phyloP scores from a whole-genome alignment of 1,140 invertebrate species.

The Drosophila kohkoa region DNA sequence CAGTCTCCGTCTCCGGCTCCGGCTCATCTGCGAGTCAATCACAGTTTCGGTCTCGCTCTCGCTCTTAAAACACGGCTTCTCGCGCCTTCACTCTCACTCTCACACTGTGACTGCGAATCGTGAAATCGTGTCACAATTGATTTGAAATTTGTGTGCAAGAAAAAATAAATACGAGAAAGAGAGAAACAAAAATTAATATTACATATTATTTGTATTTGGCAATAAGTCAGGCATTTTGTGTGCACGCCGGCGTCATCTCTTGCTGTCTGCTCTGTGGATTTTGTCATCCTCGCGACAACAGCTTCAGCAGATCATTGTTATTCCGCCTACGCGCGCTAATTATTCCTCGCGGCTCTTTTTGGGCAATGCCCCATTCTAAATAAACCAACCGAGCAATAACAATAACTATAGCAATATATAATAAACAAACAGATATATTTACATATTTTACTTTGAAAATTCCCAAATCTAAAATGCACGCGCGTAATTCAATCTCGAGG shows the following conservation, averaged over 20 bases:
- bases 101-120: constrained; percentile 48
- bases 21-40: background rate
- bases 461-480: constrained; percentile 60
- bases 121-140: constrained; percentile 81
- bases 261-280: constrained; percentile 27
- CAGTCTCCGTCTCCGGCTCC: constrained; percentile 13
- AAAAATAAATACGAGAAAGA: constrained; percentile 55
- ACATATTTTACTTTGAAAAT: constrained; percentile 12
- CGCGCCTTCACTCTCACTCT: constrained; percentile 8
- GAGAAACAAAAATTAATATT: constrained; percentile 62
- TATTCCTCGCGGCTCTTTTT: constrained; percentile 60
- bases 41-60: background rate
- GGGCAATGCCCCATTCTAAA: constrained; percentile 79
- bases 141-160: constrained; percentile 57
- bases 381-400: constrained; percentile 48
- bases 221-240: constrained; percentile 48
- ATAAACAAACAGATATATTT: too few relatives aligned
- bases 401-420: constrained; percentile 25
- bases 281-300: constrained; percentile 47
- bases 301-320: constrained; percentile 50
- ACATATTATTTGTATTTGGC: constrained; percentile 77
- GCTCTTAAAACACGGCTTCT: background rate
- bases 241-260: constrained; percentile 41
- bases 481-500: constrained; percentile 39
- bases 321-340: constrained; percentile 71